Evolutionary conservation across 2,797 vertebrate genomes (phyloP).

Genomic region (Lycodopsis pacificus): DNA sequence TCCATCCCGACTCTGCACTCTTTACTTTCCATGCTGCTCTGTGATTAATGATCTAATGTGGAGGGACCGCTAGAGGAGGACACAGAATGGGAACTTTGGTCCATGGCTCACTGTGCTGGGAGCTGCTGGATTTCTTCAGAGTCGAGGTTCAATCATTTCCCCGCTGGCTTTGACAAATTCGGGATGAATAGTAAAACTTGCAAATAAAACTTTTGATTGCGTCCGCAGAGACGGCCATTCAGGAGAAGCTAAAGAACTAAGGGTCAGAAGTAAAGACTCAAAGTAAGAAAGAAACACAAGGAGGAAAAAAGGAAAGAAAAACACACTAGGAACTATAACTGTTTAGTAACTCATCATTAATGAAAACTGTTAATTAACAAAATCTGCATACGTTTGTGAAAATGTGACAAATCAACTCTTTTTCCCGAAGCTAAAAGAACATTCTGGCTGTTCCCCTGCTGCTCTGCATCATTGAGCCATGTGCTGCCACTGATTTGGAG

Average conservation of each 20-base stretch:
- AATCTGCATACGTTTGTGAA: constrained; percentile 21
- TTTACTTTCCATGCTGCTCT: constrained; percentile 51
- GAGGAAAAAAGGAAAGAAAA: neutral
- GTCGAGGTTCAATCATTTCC: constrained; percentile 41
- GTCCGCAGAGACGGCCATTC: neutral
- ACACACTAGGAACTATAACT: neutral
- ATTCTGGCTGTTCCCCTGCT: constrained; percentile 30
- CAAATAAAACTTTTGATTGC: constrained; percentile 41
- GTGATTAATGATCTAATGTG: constrained; percentile 74
- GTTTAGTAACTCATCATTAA: neutral
- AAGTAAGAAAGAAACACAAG: neutral
- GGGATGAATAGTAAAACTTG: constrained; percentile 39
- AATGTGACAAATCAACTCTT: constrained; percentile 18
- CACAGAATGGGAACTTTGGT: constrained; percentile 48
- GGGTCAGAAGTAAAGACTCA: neutral
- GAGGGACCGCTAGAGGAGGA: constrained; percentile 41
- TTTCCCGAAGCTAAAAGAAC: constrained; percentile 15
- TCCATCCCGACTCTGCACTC: constrained; percentile 41
- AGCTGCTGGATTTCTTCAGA: constrained; percentile 35
- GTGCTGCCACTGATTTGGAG: constrained; percentile 50
- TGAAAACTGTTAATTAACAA: constrained; percentile 11
- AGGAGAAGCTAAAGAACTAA: neutral
- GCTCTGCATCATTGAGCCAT: constrained; percentile 38
- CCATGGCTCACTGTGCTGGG: constrained; percentile 30
- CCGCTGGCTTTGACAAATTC: constrained; percentile 37